Conservation (phyloP, 92 coral and sea anemone species). For the Epizoanthus stellaris region DNA sequence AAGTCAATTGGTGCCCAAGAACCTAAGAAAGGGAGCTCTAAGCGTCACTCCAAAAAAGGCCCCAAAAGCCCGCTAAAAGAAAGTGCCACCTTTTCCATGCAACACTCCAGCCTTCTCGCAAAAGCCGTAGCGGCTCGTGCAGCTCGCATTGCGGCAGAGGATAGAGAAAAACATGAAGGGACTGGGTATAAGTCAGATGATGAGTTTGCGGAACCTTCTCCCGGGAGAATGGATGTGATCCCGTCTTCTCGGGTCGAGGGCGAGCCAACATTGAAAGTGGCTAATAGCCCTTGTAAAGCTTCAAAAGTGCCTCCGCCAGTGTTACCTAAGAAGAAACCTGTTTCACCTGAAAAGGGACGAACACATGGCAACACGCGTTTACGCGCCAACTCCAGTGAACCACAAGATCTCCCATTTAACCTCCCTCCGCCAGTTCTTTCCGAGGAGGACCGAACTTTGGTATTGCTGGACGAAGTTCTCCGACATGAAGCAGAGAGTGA, state of each 20-base stretch:
- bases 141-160: conserved; percentile 73
- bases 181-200: conserved; percentile 28
- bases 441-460: conserved; percentile 84
- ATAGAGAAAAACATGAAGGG: conserved; percentile 36
- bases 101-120: conserved; percentile 76
- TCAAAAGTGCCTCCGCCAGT: conserved; percentile 81
- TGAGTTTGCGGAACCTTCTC: conserved; percentile 36
- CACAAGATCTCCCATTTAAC: conserved; percentile 54
- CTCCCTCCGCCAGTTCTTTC: conserved; percentile 68
- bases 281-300: conserved; percentile 18
- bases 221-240: conserved; percentile 31
- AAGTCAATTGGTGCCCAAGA: conserved; percentile 52
- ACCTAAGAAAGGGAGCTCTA: conserved; percentile 31
- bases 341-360: conserved; percentile 27
- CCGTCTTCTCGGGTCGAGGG: conserved; percentile 23
- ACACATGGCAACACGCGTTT: neutral
- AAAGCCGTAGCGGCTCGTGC: conserved; percentile 95
- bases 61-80: conserved; percentile 49
- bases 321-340: conserved; percentile 74
- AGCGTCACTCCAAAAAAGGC: conserved; percentile 44
- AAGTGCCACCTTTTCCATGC: conserved; percentile 50
- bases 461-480: conserved; percentile 89
- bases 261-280: neutral
- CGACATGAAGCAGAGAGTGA: conserved; percentile 92
- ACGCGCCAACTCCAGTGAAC: conserved; percentile 32